A percentile compares a stretch with the other conserved stretches of the same genome.
Conservation (phyloP, 2,888 invertebrate genomes). For the Parnassius glacialis region DNA sequence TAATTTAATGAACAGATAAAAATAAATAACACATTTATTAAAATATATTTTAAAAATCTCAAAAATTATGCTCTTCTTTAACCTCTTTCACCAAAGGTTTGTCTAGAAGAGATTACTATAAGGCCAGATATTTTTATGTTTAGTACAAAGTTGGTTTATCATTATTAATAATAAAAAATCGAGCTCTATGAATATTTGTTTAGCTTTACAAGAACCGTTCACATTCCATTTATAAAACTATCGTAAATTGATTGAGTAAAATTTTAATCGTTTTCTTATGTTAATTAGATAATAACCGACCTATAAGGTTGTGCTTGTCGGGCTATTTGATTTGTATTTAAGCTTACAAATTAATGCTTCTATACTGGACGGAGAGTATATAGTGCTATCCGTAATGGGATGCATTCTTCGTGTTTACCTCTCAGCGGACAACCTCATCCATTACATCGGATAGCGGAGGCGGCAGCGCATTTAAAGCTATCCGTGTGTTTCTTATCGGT, state of each 20-base stretch:
- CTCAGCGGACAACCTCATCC: constrained; percentile 29
- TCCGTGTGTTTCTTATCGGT: constrained; percentile 9
- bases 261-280: constrained; percentile 37
- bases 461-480: constrained; percentile 8
- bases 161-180: too few species aligned
- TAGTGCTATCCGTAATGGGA: constrained; percentile 30
- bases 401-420: constrained; percentile 20
- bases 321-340: constrained; percentile 35
- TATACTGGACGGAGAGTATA: constrained; percentile 31
- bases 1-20: too few species aligned
- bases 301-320: constrained; percentile 28
- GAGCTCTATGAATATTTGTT: too few species aligned
- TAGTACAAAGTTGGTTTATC: too few species aligned
- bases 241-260: constrained; percentile 26
- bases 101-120: too few species aligned
- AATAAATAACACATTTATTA: too few species aligned
- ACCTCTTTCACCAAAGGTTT: too few species aligned
- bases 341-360: constrained; percentile 31
- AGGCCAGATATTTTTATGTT: too few species aligned
- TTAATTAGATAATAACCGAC: constrained; percentile 31
- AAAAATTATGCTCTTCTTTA: too few species aligned
- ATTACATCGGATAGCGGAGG: constrained; percentile 32
- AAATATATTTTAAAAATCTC: too few species aligned
- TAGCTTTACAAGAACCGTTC: too few species aligned
- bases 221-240: constrained; percentile 13